Evolutionary conservation across 1,140 invertebrate genomes (phyloP).

Genomic region (Polypedilum pembai): DNA sequence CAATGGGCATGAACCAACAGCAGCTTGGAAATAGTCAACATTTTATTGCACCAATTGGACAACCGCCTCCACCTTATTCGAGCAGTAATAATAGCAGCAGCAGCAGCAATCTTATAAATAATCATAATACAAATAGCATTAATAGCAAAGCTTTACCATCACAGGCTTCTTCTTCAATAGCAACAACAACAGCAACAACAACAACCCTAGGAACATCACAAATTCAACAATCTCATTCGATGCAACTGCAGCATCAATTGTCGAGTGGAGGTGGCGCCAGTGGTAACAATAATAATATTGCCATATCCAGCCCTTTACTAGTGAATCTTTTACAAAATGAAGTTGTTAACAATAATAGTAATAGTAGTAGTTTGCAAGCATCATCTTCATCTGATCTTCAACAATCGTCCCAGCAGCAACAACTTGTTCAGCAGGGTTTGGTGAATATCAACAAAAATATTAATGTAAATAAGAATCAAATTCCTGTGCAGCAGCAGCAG

Average conservation of each 20-base stretch:
- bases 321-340: constrained; percentile 88
- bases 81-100: constrained; percentile 35
- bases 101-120: constrained; percentile 31
- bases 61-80: constrained; percentile 47
- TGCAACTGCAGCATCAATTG: constrained; percentile 33
- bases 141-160: constrained; percentile 31
- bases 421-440: background rate
- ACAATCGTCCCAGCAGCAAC: constrained; percentile 30
- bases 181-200: constrained; percentile 40
- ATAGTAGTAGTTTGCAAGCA: constrained; percentile 14
- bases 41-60: constrained; percentile 31
- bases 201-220: constrained; percentile 6
- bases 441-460: constrained; percentile 1
- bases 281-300: constrained; percentile 44
- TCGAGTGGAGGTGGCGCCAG: constrained; percentile 36
- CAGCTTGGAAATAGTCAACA: constrained; percentile 37
- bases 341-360: constrained; percentile 42
- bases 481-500: background rate
- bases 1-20: constrained; percentile 35
- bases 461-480: constrained; percentile 23
- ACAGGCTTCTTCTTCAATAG: constrained; percentile 46
- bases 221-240: constrained; percentile 30
- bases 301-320: constrained; percentile 78
- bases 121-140: constrained; percentile 28
- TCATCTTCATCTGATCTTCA: constrained; percentile 32